Percentiles rank a stretch among this genome's conserved stretches.
These are phyloP conservation scores for Cynodonichthys magdalenae DNA, from an alignment of 2,797 vertebrate species.

Conservation along the genomic window DNA sequence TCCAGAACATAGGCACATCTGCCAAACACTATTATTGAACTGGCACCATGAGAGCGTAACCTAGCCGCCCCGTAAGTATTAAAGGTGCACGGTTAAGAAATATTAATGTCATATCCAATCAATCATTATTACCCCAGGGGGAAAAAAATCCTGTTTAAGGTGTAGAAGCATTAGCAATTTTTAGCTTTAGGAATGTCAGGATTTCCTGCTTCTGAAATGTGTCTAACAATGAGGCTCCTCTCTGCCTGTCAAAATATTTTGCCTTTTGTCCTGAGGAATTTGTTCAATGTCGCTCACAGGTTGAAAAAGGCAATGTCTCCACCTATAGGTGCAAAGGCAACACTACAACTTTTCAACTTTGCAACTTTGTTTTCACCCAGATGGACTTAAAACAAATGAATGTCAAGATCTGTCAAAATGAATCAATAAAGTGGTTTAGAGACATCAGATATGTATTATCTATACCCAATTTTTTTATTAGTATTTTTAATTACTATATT, in stretches of 20 bases:
- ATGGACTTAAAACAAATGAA: too few species aligned
- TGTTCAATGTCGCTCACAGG: slow-evolving; percentile 42
- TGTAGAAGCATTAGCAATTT: slow-evolving; percentile 81
- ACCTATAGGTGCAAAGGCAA: slow-evolving; percentile 65
- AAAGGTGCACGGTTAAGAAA: slow-evolving; percentile 79
- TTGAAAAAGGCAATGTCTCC: slow-evolving; percentile 77
- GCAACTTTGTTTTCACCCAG: background rate
- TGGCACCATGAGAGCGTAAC: slow-evolving; percentile 71
- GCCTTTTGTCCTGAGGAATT: slow-evolving; percentile 75
- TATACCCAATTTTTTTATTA: background rate
- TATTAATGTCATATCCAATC: slow-evolving; percentile 84
- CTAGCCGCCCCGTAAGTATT: slow-evolving; percentile 71
- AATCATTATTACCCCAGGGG: slow-evolving; percentile 77
- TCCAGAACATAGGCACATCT: slow-evolving; percentile 70
- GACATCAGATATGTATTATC: background rate
- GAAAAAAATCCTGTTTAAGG: slow-evolving; percentile 75
- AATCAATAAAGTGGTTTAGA: background rate
- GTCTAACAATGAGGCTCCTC: slow-evolving; percentile 74
- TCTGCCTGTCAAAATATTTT: slow-evolving; percentile 80
- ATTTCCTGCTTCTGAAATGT: slow-evolving; percentile 72
- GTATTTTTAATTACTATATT: background rate
- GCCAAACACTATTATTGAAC: slow-evolving; percentile 79
- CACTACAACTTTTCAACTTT: slow-evolving; percentile 22
- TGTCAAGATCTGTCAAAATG: too few species aligned
- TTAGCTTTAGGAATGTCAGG: slow-evolving; percentile 76